Evolutionary conservation across 1,140 invertebrate species (phyloP), one percentile per base, ranked within the genome.

Genomic region (Tetramorium parvispinum): DNA sequence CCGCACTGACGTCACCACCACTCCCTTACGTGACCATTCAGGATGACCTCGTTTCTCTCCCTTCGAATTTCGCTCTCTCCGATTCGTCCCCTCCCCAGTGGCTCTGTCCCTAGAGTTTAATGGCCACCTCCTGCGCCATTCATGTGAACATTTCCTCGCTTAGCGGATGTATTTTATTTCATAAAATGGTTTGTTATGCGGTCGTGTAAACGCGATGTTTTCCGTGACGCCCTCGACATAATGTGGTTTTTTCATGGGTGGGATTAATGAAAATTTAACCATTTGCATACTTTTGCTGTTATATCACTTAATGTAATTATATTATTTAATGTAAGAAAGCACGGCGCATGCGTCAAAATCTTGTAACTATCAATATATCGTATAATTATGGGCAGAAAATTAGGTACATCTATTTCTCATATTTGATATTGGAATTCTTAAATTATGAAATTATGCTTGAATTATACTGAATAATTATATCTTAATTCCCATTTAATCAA

Each of bases 91-190:
- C 43, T 3, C 71, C 46, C 66, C 10, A 43, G 37, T 49, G 40
- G 37, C 76, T 73, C 68, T 51, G 61, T 83, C 76, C 81, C 81
- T 66, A 77, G 90, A 93, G 92, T 92, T 94, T 94, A 94, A 94
- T 94, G 93, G 92, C 87, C 92, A 91, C 91, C 86, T 89, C 87
- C 89, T 92, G 85, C 92, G 91, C 92, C 94, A 94, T 94, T 94
- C 93, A 94, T 92, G 92, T 90, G 92, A 92, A 92, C 91, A 91
- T 92, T 93, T 89, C 88, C 68, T 81, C 85, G 43, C 21, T 66
- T 70, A 78, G 57, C 77, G 49, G 49, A 73, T 53, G 43, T 90
- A 73, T 68, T 83, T 53, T 73, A 83, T 83, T 83, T 83, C 79
- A 75, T 75, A 49, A 75, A 75, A 73, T 27, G 68, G 43, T 75